Evolutionary conservation across 1,140 invertebrate species (phyloP), one percentile per base, ranked within the genome.

Genomic region (Ladona fulva): DNA sequence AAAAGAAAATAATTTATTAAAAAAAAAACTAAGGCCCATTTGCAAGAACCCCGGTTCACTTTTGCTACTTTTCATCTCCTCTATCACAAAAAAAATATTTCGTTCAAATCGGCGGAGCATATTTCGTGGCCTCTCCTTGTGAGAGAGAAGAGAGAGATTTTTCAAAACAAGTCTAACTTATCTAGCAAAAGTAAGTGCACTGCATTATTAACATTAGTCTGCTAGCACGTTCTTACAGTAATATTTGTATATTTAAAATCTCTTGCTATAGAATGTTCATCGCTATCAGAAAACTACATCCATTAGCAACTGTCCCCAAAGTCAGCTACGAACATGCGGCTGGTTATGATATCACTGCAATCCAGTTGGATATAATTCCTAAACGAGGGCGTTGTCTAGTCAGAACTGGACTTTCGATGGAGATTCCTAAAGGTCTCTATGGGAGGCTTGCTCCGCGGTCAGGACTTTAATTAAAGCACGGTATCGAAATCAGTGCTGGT

Each of bases 401-500:
- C 10, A 52, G 44, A 52, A 52, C 44, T 52, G 44, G 10, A 52
- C 19, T 52, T 19, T 52, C 10, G 44, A 10, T 52, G 10, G 10
- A 52, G 44, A 52, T 52, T 11, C 44, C 44, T 52, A 19, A 52
- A 52, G 44, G 44, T 52, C 19, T 52, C 19, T 52, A 52, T 19
- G n/a, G n/a, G 44, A 52, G 44, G 19, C 44, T 52, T 11, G 44
- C 44, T 52, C 19, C 44, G 10, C 44, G 44, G 10, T 52, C 44
- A 19, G 10, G 44, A 19, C 10, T 52, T 11, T 52, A 10, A 19
- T 10, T 52, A 11, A 52, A 52, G 44, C 19, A 52, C 19, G 44
- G 44, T 10, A 52, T 52, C 19, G 44, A 52, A 52, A 19, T 52
- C 10, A 19, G 44, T 10, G 95, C 95, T 86, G 96, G 96, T 74